These are phyloP conservation scores for Megathymus violae DNA, from an alignment of 1,140 invertebrate genomes.

Conservation along the genomic window DNA sequence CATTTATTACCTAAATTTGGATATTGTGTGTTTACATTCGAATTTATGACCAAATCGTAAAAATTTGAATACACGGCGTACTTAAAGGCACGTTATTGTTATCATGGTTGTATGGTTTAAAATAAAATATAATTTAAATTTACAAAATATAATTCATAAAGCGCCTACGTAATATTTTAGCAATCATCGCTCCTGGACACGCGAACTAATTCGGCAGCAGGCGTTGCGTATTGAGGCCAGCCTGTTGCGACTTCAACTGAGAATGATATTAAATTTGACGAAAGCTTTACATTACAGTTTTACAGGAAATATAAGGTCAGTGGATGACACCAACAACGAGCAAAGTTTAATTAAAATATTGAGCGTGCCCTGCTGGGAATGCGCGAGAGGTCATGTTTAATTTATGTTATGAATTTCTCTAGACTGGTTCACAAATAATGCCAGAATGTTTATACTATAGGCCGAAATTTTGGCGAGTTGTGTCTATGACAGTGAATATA, in stretches of 20 bases:
- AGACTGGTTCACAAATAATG: not conserved
- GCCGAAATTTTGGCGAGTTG: no score
- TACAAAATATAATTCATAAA: not conserved
- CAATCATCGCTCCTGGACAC: not conserved
- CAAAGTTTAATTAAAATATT: slow-evolving; percentile 56
- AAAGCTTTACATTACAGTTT: slow-evolving; percentile 10
- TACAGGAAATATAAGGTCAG: slow-evolving; percentile 16
- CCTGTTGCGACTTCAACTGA: no score
- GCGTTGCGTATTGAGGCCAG: not conserved
- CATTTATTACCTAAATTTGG: no score
- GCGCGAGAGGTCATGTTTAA: slow-evolving; percentile 23
- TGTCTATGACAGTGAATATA: no score
- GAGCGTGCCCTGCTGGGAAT: slow-evolving; percentile 19
- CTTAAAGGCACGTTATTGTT: no score
- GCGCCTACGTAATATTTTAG: slow-evolving; percentile 3
- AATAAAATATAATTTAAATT: not conserved
- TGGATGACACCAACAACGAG: slow-evolving; percentile 23
- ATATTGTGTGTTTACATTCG: no score
- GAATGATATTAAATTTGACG: slow-evolving; percentile 14
- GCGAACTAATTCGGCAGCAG: not conserved
- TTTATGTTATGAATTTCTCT: slow-evolving; percentile 12
- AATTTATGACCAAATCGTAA: no score
- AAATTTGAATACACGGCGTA: no score
- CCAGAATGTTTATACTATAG: not conserved
- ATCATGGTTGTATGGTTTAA: not conserved